Conservation (phyloP, 2,888 invertebrate species). For the Acanthosepion pharaonis region DNA sequence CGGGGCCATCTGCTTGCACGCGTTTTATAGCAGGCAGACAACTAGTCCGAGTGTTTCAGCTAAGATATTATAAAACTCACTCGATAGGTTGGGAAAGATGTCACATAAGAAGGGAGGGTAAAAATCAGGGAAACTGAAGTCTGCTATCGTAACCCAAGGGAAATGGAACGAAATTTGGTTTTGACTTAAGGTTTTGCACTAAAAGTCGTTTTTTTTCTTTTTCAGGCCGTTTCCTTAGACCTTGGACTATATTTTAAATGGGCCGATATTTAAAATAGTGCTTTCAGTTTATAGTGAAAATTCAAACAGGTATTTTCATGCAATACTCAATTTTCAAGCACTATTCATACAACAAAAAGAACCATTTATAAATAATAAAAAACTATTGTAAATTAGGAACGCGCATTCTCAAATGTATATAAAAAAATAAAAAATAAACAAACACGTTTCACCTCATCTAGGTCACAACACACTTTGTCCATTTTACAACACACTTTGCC, state of each 20-base stretch:
- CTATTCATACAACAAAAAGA: too few relatives aligned
- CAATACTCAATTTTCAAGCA: too few relatives aligned
- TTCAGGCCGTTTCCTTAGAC: neutral
- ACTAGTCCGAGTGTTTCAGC: neutral
- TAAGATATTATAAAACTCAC: neutral
- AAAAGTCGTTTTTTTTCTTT: neutral
- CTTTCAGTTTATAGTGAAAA: neutral
- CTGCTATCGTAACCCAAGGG: neutral
- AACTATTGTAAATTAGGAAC: too few relatives aligned
- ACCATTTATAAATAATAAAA: too few relatives aligned
- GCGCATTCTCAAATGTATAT: too few relatives aligned
- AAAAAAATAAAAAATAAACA: too few relatives aligned
- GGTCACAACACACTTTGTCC: too few relatives aligned
- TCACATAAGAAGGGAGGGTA: neutral
- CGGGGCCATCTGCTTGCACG: neutral
- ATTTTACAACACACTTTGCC: too few relatives aligned
- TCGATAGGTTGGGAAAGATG: constrained; percentile 1
- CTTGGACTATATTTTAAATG: neutral
- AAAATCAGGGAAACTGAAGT: neutral
- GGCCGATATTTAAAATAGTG: neutral
- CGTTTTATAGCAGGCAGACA: neutral
- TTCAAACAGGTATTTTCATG: too few relatives aligned
- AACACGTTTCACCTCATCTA: too few relatives aligned
- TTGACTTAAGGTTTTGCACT: neutral
- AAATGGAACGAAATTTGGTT: neutral